Evolutionary conservation across 2,113 vertebrate species (phyloP), one percentile per base, ranked within the genome.

Genomic region (Anarrhichthys ocellatus): DNA sequence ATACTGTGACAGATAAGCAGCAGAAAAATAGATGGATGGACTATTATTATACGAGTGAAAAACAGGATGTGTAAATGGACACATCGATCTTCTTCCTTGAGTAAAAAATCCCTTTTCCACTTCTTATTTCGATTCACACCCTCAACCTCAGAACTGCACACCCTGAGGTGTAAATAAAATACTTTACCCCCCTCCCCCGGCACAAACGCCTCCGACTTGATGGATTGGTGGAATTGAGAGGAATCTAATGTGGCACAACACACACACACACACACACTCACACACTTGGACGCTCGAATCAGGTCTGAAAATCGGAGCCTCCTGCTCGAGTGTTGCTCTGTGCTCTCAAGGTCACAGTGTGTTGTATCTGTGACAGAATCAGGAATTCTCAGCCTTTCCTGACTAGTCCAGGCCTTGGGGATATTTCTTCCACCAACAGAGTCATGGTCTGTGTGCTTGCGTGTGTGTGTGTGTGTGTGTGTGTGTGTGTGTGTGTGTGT

Each of bases 341-440:
- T 86, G 84, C 66, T 88, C 80, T 85, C 82, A 77, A 84, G 89
- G 91, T 92, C 84, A 80, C 54, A 0, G 10, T 3, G 8, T 64
- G 34, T 69, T 84, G 83, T 88, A 81, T 88, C 80, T 59, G 63
- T 78, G 76, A 84, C 86, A 82, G 70, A 70, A 84, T 84, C 84
- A 38, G 84, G 70, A 74, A 61, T 78, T 76, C 69, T 76, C 46
- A 14, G 62, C 63, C 71, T 83, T 70, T 67, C 52, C 80, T 50
- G 74, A 38, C 67, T 36, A 56, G 52, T 46, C 68, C 20, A 56
- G 70, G 54, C 76, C 76, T 81, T 29, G 1, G 44, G 66, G 81
- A 66, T 64, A 46, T 48, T 78, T 78, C 29, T 38, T 46, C 40
- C 73, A 42, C 48, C 62, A 8, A 20, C 54, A 10, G 22, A 78